These are phyloP conservation scores for Chrysopa pallens DNA, from an alignment of 1,140 invertebrate species.

Conservation along the genomic window DNA sequence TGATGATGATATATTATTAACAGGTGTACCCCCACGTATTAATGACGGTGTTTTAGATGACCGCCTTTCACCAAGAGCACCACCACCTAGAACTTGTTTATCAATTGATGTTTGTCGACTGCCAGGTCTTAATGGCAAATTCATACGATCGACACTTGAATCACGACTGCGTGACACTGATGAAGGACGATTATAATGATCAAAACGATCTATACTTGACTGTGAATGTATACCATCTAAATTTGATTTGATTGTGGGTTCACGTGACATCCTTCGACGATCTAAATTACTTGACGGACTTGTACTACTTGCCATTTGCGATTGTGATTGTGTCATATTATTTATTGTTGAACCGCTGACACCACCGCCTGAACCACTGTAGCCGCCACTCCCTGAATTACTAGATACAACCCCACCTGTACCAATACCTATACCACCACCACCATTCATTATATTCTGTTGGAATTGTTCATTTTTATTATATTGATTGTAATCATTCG, in stretches of 20 bases:
- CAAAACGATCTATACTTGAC: conserved; percentile 54
- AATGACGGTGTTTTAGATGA: conserved; percentile 16
- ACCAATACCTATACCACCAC: background rate
- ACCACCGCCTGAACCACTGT: background rate
- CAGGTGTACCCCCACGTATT: conserved; percentile 22
- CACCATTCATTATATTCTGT: conserved; percentile 8
- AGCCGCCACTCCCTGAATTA: background rate
- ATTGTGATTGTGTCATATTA: background rate
- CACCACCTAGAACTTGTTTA: conserved; percentile 23
- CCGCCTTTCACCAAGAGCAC: conserved; percentile 25
- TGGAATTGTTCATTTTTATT: conserved; percentile 7
- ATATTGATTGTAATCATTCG: conserved; percentile 10
- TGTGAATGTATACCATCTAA: conserved; percentile 26
- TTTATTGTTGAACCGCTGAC: background rate
- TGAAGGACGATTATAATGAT: conserved; percentile 83
- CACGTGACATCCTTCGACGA: conserved; percentile 23
- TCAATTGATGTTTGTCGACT: conserved; percentile 64
- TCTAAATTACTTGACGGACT: conserved; percentile 6
- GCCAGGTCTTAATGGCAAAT: conserved; percentile 33
- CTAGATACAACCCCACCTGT: background rate
- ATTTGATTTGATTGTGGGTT: conserved; percentile 28
- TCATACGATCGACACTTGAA: conserved; percentile 44
- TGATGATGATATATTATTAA: conserved; percentile 16
- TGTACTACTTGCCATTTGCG: background rate
- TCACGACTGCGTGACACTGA: conserved; percentile 58